Base-by-base conservation (phyloP, 2,888 invertebrate genomes). In the Myopa testacea region DNA sequence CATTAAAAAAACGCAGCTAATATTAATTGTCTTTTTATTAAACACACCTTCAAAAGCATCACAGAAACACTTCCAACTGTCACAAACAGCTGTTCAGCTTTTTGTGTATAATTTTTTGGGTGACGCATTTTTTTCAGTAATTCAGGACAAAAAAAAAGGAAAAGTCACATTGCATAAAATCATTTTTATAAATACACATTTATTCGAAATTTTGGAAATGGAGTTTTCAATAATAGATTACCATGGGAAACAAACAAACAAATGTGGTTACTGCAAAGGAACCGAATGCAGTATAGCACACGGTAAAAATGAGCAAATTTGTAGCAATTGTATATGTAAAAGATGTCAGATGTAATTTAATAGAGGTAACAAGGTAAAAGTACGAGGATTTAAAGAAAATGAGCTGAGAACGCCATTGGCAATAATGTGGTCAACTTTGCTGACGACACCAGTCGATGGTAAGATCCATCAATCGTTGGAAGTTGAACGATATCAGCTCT, bases 261-360 rank as follows among this genome's bases (percentile, higher is more conserved):
- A 82, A 80, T 88, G 88, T 78, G 88, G 88, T 76, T 88, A 88
- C 76, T 88, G 88, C 79, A 83, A 86, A 40, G 85, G 85, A 12
- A 78, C 50, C 1, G 79, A 84, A n/a, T 83, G 85, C 78, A 84
- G 85, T 75, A 81, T 82, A 70, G 83, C 86, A n/a, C 84, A 88
- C 80, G 88, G 88, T 88, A 85, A 84, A 62, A 68, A 72, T 52
- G 69, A 38, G 7, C 40, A n/a, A 52, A 67, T 52, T 76, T 71
- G 50, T 67, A 63, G 7, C 37, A 34, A 75, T 26, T 26, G 26
- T 26, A 6, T 71, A 45, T 37, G 14, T n/a, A 10, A 63, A 62
- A 19, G n/a, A n/a, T 6, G 26, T 38, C 10, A n/a, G 62, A 72
- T 19, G 55, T 58, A 72, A 40, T 12, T n/a, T 38, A 60, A n/a